Evolutionary conservation across 2,888 invertebrate species (phyloP).

Genomic region (Trisateles emortualis): DNA sequence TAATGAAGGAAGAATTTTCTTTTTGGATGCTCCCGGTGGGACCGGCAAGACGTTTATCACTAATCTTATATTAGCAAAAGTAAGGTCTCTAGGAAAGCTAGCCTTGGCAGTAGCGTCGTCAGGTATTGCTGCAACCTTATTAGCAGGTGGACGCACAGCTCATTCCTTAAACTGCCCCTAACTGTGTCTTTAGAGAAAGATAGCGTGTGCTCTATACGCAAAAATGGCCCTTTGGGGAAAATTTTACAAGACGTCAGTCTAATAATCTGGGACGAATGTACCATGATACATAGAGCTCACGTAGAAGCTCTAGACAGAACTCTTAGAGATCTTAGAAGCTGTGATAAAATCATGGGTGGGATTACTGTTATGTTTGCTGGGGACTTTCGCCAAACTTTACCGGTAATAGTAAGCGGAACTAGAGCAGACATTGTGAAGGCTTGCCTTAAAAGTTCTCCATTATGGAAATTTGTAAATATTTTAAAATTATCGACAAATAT

Average conservation of each 20-base stretch:
- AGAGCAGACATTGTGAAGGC: constrained; percentile 32
- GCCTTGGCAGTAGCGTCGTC: no score
- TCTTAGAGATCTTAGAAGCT: constrained; percentile 37
- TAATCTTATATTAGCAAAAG: constrained; percentile 31
- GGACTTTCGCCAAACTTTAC: constrained; percentile 42
- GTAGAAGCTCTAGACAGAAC: constrained; percentile 42
- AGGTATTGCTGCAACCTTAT: constrained; percentile 23
- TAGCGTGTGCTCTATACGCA: constrained; percentile 32
- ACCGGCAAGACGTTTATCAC: constrained; percentile 23
- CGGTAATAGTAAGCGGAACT: constrained; percentile 29
- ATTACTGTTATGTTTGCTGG: constrained; percentile 38
- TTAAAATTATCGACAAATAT: constrained; percentile 42
- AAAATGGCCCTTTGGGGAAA: constrained; percentile 37
- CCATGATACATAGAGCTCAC: constrained; percentile 36
- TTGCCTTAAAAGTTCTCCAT: constrained; percentile 36
- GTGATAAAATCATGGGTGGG: constrained; percentile 33
- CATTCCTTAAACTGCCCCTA: constrained; percentile 22
- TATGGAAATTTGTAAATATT: constrained; percentile 37
- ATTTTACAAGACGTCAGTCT: constrained; percentile 32
- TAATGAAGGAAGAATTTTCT: constrained; percentile 8
- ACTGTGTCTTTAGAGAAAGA: constrained; percentile 26
- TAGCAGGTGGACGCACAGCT: constrained; percentile 28
- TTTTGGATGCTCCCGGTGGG: no score
- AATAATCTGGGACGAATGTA: constrained; percentile 38
- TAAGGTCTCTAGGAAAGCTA: constrained; percentile 16